Percentiles rank a stretch among this genome's conserved stretches.
These are phyloP conservation scores for Sesia apiformis DNA, from an alignment of 2,888 invertebrate genomes.

Conservation along the genomic window DNA sequence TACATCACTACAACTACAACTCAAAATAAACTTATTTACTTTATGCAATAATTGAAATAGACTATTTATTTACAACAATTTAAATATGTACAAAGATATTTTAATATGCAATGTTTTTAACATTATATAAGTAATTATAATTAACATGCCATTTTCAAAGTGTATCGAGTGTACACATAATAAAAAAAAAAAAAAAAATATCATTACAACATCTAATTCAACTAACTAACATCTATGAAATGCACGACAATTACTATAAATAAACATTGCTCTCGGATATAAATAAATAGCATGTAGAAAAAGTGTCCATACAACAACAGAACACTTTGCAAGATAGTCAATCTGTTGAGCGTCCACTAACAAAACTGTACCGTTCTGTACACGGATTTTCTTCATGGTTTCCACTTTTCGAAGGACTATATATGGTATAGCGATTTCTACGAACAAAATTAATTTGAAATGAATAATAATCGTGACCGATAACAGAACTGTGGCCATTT, in stretches of 20 bases:
- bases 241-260: conserved; percentile 13
- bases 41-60: conserved; percentile 48
- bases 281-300: conserved; percentile 1
- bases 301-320: background rate
- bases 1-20: background rate
- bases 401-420: too few relatives aligned
- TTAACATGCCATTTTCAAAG: conserved; percentile 25
- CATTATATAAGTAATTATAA: conserved; percentile 35
- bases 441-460: too few relatives aligned
- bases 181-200: conserved; percentile 20
- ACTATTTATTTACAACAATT: conserved; percentile 71
- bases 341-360: too few relatives aligned
- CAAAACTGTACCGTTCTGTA: too few relatives aligned
- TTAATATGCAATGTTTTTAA: conserved; percentile 37
- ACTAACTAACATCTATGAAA: conserved; percentile 30
- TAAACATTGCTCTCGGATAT: background rate
- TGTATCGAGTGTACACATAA: conserved; percentile 6
- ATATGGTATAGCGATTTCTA: too few relatives aligned
- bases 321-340: too few relatives aligned
- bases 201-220: conserved; percentile 18
- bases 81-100: conserved; percentile 57
- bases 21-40: conserved; percentile 16
- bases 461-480: too few relatives aligned
- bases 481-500: too few relatives aligned
- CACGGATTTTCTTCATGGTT: too few relatives aligned